Percentiles rank a stretch among this genome's conserved stretches.
phyloP scores from a whole-genome alignment of 2,797 vertebrate species.

The Gobio occitaniae region DNA sequence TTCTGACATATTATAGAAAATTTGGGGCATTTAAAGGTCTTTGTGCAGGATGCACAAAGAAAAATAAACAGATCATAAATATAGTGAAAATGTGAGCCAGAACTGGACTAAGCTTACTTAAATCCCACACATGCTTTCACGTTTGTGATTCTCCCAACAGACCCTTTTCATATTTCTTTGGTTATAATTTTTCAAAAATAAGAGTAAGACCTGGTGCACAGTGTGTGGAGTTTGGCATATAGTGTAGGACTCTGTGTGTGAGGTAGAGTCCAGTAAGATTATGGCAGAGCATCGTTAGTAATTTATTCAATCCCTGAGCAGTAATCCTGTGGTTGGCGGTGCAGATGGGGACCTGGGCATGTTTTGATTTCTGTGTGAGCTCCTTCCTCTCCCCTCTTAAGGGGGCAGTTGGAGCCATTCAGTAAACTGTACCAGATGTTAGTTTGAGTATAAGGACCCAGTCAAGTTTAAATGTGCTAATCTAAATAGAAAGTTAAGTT shows the following conservation, averaged over 20 bases:
- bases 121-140: background rate
- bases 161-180: background rate
- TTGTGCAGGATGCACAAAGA: no score
- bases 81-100: background rate
- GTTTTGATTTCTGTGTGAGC: slow-evolving; percentile 17
- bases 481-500: slow-evolving; percentile 39
- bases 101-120: no score
- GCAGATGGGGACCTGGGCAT: slow-evolving; percentile 15
- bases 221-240: background rate
- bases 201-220: background rate
- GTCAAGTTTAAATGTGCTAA: slow-evolving; percentile 21
- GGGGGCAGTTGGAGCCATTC: background rate
- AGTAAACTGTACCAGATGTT: slow-evolving; percentile 27
- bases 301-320: slow-evolving; percentile 22
- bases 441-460: slow-evolving; percentile 1
- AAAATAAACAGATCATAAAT: background rate
- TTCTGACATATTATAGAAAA: background rate
- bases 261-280: background rate
- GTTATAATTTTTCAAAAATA: background rate
- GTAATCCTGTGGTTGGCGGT: slow-evolving; percentile 1
- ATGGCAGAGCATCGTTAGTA: slow-evolving; percentile 6
- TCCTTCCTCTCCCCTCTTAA: slow-evolving; percentile 21
- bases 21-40: no score
- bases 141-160: background rate
- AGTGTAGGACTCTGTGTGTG: background rate